Percentiles rank a stretch among this genome's conserved stretches.
phyloP scores from a whole-genome alignment of 2,888 invertebrate genomes.

The Ophion slaviceki region DNA sequence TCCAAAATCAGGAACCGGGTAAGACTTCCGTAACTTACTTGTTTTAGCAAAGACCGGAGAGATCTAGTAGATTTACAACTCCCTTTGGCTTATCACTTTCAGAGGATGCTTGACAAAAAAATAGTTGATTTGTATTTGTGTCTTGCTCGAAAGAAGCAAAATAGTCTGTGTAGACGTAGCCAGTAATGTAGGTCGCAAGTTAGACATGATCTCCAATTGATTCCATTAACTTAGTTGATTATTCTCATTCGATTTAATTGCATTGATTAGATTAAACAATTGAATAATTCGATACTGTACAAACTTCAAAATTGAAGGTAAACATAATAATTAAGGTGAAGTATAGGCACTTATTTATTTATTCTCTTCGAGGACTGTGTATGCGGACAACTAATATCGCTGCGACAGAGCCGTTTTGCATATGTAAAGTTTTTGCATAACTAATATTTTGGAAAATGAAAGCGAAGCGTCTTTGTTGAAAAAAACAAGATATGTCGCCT shows the following conservation, averaged over 20 bases:
- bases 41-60: neutral
- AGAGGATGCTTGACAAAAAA: too few species aligned
- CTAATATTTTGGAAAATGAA: neutral
- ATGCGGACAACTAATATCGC: too few species aligned
- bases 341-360: too few species aligned
- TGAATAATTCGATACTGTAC: too few species aligned
- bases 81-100: too few species aligned
- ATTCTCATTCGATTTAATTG: too few species aligned
- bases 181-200: neutral
- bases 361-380: too few species aligned
- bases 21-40: neutral
- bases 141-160: neutral
- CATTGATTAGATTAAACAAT: too few species aligned
- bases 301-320: too few species aligned
- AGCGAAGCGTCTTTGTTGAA: neutral
- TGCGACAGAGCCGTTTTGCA: neutral
- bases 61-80: neutral
- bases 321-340: too few species aligned
- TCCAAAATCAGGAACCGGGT: conserved; percentile 38
- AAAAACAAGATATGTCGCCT: neutral
- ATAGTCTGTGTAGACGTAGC: neutral
- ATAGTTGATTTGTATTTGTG: too few species aligned
- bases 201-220: neutral
- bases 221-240: too few species aligned
- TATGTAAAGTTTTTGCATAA: neutral